Conservation (phyloP, 2,113 vertebrate genomes). For the Pica pica region DNA sequence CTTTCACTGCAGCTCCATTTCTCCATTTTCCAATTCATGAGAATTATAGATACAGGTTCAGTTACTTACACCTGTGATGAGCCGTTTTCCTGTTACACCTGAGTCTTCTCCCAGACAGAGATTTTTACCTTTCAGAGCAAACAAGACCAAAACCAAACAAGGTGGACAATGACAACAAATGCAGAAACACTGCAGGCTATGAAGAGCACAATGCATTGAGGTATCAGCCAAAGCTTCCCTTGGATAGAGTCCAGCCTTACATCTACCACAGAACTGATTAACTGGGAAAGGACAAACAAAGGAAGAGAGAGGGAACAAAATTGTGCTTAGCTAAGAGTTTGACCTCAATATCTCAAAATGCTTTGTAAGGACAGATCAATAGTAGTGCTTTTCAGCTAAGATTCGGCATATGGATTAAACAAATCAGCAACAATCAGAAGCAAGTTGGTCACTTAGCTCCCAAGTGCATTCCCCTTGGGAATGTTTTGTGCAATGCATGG, state of each 20-base stretch:
- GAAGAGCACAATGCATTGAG: neutral
- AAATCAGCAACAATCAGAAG: neutral
- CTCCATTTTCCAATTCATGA: fast-evolving
- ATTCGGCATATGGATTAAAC: neutral
- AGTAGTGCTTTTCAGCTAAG: neutral
- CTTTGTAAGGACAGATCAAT: neutral
- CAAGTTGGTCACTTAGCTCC: neutral
- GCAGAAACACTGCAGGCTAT: neutral
- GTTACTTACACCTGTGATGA: neutral
- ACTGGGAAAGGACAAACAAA: neutral
- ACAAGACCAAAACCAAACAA: neutral
- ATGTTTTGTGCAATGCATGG: neutral
- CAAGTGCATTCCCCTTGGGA: neutral
- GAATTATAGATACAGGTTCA: neutral
- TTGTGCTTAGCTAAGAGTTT: neutral
- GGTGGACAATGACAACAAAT: neutral
- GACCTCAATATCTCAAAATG: neutral
- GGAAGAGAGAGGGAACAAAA: neutral
- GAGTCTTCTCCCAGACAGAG: neutral
- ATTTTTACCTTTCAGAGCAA: neutral
- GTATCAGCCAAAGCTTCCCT: neutral
- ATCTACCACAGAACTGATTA: neutral
- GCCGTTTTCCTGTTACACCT: neutral
- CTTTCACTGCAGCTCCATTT: neutral
- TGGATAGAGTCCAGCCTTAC: neutral